A percentile compares a stretch with the other conserved stretches of the same genome.
phyloP scores from a whole-genome alignment of 2,888 invertebrate genomes.

The Drosophila nigritarsus region DNA sequence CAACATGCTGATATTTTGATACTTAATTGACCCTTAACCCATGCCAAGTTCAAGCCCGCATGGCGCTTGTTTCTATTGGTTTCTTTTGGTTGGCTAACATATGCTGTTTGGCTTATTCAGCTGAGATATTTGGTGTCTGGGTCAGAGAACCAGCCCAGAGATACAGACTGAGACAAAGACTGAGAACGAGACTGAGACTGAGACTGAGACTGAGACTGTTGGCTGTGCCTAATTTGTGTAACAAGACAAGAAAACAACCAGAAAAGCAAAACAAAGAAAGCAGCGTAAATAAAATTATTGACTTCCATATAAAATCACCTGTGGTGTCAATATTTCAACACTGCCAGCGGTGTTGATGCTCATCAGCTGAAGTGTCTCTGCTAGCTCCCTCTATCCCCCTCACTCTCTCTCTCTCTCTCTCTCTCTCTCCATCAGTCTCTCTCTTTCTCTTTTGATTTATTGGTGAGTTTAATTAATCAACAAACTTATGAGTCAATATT shows the following conservation, averaged over 20 bases:
- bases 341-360: constrained; percentile 79
- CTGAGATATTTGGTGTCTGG: constrained; percentile 17
- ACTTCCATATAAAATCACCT: constrained; percentile 80
- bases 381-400: not conserved
- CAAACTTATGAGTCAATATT: constrained; percentile 76
- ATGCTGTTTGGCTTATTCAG: constrained; percentile 35
- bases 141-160: constrained; percentile 22
- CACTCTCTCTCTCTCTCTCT: not conserved
- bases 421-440: constrained; percentile 14
- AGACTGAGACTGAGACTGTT: constrained; percentile 11
- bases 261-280: constrained; percentile 17
- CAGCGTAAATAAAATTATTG: constrained; percentile 38
- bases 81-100: not conserved
- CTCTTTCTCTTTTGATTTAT: constrained; percentile 66
- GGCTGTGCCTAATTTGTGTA: constrained; percentile 53
- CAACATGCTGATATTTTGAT: constrained; percentile 35
- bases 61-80: constrained; percentile 28
- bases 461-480: constrained; percentile 78
- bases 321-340: constrained; percentile 82
- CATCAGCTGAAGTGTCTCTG: constrained; percentile 61
- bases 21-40: constrained; percentile 43
- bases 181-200: constrained; percentile 2
- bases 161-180: not conserved
- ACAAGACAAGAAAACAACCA: constrained; percentile 44
- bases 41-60: constrained; percentile 57